Conservation (phyloP, 1,140 invertebrate genomes). For the Pseudomyrmex dendroicus region DNA sequence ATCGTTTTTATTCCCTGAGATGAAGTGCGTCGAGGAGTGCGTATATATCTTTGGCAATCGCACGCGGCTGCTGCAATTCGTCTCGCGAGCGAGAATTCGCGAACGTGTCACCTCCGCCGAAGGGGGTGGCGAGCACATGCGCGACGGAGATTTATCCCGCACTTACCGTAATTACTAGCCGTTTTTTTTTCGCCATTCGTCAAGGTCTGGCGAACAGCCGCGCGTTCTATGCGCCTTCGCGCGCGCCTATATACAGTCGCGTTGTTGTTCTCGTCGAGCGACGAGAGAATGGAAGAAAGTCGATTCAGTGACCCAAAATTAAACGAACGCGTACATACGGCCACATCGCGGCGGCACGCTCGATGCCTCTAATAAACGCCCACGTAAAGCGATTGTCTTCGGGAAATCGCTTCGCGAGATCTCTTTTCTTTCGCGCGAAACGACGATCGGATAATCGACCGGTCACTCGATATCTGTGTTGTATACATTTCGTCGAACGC, state of each 20-base stretch:
- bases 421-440: neutral
- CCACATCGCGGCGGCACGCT: conserved; percentile 20
- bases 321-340: conserved; percentile 51
- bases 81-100: conserved; percentile 19
- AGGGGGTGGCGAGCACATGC: neutral
- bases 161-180: conserved; percentile 52
- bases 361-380: conserved; percentile 66
- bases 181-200: conserved; percentile 36
- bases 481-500: neutral
- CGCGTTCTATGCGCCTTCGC: conserved; percentile 29
- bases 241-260: conserved; percentile 32
- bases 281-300: conserved; percentile 52
- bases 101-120: neutral
- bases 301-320: conserved; percentile 82
- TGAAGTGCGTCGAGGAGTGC: neutral
- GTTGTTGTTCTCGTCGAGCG: conserved; percentile 25
- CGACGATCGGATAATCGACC: conserved; percentile 26
- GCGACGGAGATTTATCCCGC: conserved; percentile 55
- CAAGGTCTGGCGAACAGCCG: conserved; percentile 38
- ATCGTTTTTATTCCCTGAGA: neutral
- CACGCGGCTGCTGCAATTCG: conserved; percentile 12
- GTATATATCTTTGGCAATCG: conserved; percentile 10
- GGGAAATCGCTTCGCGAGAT: conserved; percentile 32
- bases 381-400: conserved; percentile 76
- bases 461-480: conserved; percentile 24